phyloP scores from a whole-genome alignment of 2,797 vertebrate genomes.

The Liasis olivaceus region DNA sequence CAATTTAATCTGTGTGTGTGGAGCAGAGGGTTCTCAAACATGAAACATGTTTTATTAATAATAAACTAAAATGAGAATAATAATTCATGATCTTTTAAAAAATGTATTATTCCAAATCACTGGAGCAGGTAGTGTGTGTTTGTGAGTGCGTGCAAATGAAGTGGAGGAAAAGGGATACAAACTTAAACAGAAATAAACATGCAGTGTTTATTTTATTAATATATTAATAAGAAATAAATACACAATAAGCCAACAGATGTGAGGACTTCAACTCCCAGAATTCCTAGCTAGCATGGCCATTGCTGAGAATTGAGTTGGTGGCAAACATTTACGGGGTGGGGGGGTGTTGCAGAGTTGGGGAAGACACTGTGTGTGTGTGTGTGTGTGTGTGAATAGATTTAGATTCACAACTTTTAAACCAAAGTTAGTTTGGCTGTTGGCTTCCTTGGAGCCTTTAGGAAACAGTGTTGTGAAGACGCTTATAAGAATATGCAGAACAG shows the following conservation, averaged over 20 bases:
- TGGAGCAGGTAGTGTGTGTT: not conserved
- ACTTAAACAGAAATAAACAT: not conserved
- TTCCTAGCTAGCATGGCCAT: not conserved
- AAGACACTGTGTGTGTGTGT: not conserved
- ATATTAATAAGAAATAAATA: too few relatives aligned
- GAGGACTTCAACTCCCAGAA: not conserved
- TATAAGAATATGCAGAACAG: not conserved
- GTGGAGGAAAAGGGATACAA: not conserved
- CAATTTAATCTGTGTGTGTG: not conserved
- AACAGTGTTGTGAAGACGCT: not conserved
- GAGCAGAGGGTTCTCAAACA: not conserved
- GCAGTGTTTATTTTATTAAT: too few relatives aligned
- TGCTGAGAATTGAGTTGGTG: not conserved
- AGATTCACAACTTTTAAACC: not conserved
- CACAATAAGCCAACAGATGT: not conserved
- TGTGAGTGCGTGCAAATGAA: not conserved
- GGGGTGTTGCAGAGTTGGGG: not conserved
- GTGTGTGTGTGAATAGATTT: not conserved
- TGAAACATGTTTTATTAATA: slow-evolving; percentile 17
- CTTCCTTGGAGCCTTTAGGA: not conserved
- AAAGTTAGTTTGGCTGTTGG: not conserved
- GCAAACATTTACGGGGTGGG: not conserved
- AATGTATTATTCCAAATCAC: not conserved
- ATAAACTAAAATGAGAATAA: slow-evolving; percentile 12
- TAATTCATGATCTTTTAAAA: not conserved